These are phyloP conservation scores for Thelaira solivaga DNA, from an alignment of 2,888 invertebrate species.

Conservation along the genomic window DNA sequence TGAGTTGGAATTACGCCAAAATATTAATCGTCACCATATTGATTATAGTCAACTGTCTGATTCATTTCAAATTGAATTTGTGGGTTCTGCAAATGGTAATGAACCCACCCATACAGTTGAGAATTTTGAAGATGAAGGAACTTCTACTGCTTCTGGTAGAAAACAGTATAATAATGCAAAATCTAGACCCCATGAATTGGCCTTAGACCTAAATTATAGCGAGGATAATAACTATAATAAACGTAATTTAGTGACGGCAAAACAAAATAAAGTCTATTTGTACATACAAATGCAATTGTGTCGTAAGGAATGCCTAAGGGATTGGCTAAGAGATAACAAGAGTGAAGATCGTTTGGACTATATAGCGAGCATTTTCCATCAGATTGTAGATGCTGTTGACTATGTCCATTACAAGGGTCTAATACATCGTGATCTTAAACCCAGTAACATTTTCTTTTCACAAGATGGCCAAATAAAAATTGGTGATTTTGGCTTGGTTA, in stretches of 20 bases:
- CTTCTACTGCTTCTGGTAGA: neutral
- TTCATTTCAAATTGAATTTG: slow-evolving; percentile 76
- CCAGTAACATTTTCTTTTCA: slow-evolving; percentile 95
- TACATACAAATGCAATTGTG: slow-evolving; percentile 99
- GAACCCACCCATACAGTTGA: slow-evolving; percentile 17
- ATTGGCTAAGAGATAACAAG: slow-evolving; percentile 87
- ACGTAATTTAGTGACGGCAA: slow-evolving; percentile 56
- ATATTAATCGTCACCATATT: slow-evolving; percentile 64
- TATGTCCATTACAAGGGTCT: slow-evolving; percentile 95
- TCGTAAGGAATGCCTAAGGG: slow-evolving; percentile 89
- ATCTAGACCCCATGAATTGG: slow-evolving; percentile 69
- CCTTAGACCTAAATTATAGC: slow-evolving; percentile 29
- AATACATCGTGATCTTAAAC: slow-evolving; percentile 97
- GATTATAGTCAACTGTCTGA: slow-evolving; percentile 74
- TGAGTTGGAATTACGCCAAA: slow-evolving; percentile 59
- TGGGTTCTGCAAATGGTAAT: slow-evolving; percentile 68
- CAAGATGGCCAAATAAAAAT: slow-evolving; percentile 94
- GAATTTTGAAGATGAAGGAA: neutral
- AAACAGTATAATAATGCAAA: slow-evolving; percentile 41
- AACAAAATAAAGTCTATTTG: slow-evolving; percentile 82
- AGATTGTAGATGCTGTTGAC: slow-evolving; percentile 95
- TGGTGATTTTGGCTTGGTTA: slow-evolving; percentile 99
- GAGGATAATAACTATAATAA: slow-evolving; percentile 41
- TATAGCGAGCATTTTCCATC: slow-evolving; percentile 86
- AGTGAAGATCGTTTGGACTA: slow-evolving; percentile 77